These are phyloP conservation scores for Penaeus vannamei DNA, from an alignment of 1,140 invertebrate genomes.

Conservation along the genomic window DNA sequence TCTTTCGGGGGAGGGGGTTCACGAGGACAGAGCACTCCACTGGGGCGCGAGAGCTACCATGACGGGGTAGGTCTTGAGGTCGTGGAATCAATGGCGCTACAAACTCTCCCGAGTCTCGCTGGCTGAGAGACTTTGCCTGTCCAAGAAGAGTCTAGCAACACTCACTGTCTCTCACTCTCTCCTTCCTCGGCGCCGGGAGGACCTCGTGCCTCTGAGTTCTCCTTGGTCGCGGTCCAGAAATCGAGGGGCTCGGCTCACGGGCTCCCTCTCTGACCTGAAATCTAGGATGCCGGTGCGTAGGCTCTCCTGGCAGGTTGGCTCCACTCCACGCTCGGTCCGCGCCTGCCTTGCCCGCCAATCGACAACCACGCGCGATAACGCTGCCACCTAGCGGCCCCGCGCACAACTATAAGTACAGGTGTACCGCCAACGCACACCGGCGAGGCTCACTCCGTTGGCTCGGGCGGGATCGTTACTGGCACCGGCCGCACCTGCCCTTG, in stretches of 20 bases:
- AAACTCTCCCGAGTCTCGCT: conserved; percentile 30
- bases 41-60: conserved; percentile 44
- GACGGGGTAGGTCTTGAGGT: conserved; percentile 40
- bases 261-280: conserved; percentile 41
- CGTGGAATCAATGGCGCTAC: conserved; percentile 58
- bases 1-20: background rate
- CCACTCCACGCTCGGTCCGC: conserved; percentile 49
- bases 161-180: no score
- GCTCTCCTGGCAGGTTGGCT: conserved; percentile 46
- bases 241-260: background rate
- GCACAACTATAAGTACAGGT: conserved; percentile 58
- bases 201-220: no score
- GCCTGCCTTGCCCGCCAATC: conserved; percentile 64
- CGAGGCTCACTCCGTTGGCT: conserved; percentile 41
- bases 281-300: conserved; percentile 45
- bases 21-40: conserved; percentile 16
- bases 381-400: conserved; percentile 61
- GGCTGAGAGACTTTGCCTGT: conserved; percentile 2
- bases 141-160: no score
- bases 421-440: conserved; percentile 61
- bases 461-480: conserved; percentile 40
- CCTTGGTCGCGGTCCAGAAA: background rate
- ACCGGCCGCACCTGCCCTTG: background rate
- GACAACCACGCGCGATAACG: conserved; percentile 58
- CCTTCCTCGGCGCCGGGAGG: no score